Evolutionary conservation across 1,140 invertebrate species (phyloP).

Genomic region (Drosophila pallidifrons): DNA sequence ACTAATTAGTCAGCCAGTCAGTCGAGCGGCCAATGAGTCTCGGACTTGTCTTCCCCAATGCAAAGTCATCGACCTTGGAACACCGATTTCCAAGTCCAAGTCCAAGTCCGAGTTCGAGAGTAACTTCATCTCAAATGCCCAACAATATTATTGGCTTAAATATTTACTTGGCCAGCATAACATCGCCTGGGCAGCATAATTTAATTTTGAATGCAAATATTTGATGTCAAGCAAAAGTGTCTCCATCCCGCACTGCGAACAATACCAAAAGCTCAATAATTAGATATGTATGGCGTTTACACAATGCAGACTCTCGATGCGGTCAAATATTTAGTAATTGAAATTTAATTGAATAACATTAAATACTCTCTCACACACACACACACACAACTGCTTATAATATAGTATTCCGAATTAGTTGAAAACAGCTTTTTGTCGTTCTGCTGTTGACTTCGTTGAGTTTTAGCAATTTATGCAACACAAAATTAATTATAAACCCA

Average conservation of each 20-base stretch:
- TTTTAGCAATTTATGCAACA: conserved; percentile 28
- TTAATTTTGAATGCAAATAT: conserved; percentile 64
- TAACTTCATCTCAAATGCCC: conserved; percentile 44
- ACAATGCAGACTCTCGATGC: conserved; percentile 7
- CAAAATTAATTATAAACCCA: conserved; percentile 39
- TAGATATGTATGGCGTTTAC: conserved; percentile 34
- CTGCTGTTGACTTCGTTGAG: neutral
- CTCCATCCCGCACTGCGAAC: neutral
- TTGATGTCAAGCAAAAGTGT: conserved; percentile 55
- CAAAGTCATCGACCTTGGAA: conserved; percentile 53
- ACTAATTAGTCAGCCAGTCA: conserved; percentile 64
- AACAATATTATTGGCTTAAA: conserved; percentile 65
- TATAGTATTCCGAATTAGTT: neutral
- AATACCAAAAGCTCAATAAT: conserved; percentile 28
- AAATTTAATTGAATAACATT: conserved; percentile 45
- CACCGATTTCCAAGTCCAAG: neutral
- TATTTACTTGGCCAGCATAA: conserved; percentile 41
- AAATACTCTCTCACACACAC: conserved; percentile 9
- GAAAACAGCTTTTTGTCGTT: conserved; percentile 8
- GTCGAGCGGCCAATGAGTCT: conserved; percentile 1
- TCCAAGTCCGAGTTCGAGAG: too few species aligned
- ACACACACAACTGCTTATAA: too few species aligned
- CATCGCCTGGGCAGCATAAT: conserved; percentile 44
- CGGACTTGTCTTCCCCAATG: neutral
- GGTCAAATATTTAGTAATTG: conserved; percentile 46